Evolutionary conservation across 92 coral and sea anemone species (phyloP).

Genomic region (Meandrina meandrites): DNA sequence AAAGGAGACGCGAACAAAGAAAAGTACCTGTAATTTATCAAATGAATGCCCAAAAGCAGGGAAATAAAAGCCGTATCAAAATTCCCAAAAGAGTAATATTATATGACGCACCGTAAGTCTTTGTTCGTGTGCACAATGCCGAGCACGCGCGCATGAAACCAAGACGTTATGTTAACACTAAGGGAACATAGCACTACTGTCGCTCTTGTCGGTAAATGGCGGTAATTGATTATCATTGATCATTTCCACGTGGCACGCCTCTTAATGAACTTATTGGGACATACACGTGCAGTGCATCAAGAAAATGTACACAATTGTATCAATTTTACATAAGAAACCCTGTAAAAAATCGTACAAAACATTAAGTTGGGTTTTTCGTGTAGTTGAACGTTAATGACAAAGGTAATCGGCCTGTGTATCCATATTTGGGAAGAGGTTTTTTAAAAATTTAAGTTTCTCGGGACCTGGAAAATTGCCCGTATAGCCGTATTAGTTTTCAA

Average conservation of each 20-base stretch:
- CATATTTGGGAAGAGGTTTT: not conserved
- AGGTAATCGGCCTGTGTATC: not conserved
- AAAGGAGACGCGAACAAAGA: not conserved
- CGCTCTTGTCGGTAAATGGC: not conserved
- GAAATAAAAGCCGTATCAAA: not conserved
- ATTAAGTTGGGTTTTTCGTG: not conserved
- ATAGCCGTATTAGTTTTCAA: no score
- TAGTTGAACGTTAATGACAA: not conserved
- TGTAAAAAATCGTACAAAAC: not conserved
- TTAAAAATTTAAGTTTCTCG: not conserved
- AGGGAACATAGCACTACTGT: not conserved
- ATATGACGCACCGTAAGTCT: not conserved
- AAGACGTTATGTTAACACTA: not conserved
- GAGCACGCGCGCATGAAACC: not conserved
- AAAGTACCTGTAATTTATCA: conserved; percentile 15
- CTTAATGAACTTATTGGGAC: not conserved
- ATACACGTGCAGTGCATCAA: conserved; percentile 12
- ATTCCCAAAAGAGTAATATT: not conserved
- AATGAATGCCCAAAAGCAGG: not conserved
- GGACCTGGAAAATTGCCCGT: not conserved
- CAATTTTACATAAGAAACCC: not conserved
- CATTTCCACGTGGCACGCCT: conserved; percentile 27
- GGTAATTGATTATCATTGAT: not conserved
- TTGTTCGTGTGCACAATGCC: conserved; percentile 15
- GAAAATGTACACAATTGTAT: not conserved